phyloP scores from a whole-genome alignment of 2,113 vertebrate genomes.

The Dipodomys stephensi region DNA sequence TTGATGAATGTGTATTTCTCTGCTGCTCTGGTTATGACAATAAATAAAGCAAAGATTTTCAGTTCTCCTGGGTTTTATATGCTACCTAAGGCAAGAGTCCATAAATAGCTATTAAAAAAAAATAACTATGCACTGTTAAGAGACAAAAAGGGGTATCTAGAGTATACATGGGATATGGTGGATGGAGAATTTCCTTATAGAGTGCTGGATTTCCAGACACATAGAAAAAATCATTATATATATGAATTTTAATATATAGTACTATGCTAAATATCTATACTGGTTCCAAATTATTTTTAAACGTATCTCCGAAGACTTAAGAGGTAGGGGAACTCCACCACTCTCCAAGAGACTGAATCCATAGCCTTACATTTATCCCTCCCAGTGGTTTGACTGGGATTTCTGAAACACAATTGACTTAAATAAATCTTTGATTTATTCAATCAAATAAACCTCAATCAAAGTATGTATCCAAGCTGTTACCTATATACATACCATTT shows the following conservation, averaged over 20 bases:
- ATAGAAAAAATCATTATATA: too few relatives aligned
- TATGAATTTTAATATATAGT: slow-evolving; percentile 15
- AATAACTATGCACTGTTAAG: background rate
- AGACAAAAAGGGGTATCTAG: background rate
- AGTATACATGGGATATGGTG: background rate
- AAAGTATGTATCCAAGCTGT: background rate
- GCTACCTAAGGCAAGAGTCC: slow-evolving; percentile 3
- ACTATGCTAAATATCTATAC: background rate
- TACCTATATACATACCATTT: background rate
- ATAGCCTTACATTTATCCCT: background rate
- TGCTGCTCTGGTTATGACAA: background rate
- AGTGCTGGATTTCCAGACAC: background rate
- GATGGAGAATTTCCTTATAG: slow-evolving; percentile 2
- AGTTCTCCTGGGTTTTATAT: background rate
- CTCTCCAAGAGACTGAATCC: background rate
- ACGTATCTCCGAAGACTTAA: background rate
- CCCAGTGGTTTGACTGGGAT: slow-evolving; percentile 17
- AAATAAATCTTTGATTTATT: background rate
- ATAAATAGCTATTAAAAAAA: slow-evolving; percentile 50
- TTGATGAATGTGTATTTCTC: slow-evolving; percentile 37
- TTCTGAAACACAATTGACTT: background rate
- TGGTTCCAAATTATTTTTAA: background rate
- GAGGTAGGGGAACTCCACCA: background rate
- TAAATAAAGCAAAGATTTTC: slow-evolving; percentile 28
- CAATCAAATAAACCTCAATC: background rate